phyloP scores from a whole-genome alignment of 2,113 vertebrate species.

The Nannobrachium achirus region DNA sequence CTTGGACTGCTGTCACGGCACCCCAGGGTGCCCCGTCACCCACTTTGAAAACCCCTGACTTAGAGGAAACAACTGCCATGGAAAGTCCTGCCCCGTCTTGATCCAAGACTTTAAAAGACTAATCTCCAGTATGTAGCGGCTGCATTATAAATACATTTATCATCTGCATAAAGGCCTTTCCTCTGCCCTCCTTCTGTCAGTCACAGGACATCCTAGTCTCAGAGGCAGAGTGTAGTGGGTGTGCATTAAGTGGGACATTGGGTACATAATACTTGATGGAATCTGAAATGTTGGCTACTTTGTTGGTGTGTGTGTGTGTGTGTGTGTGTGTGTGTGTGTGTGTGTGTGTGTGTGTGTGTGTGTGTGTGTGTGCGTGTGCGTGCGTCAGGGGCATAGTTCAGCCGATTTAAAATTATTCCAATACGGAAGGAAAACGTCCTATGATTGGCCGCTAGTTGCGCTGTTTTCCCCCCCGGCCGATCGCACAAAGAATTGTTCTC shows the following conservation, averaged over 20 bases:
- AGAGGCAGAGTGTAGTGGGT: conserved; percentile 6
- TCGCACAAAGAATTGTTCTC: too few species aligned
- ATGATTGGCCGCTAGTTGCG: too few species aligned
- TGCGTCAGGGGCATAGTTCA: too few species aligned
- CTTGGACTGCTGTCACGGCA: too few species aligned
- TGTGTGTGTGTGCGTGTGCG: not conserved
- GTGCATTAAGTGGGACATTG: conserved; percentile 47
- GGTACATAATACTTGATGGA: conserved; percentile 19
- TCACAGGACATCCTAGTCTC: conserved; percentile 19
- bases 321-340: not conserved
- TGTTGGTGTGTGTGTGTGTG: conserved; percentile 17
- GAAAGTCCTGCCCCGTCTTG: too few species aligned
- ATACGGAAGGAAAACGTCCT: too few species aligned
- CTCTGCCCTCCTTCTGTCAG: conserved; percentile 19
- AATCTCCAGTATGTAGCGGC: not conserved
- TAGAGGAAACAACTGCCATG: not conserved
- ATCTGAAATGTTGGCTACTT: conserved; percentile 14
- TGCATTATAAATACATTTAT: not conserved
- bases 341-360: not conserved
- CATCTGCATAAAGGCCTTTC: not conserved
- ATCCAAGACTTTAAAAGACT: too few species aligned
- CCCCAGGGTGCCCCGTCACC: too few species aligned
- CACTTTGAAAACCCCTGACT: too few species aligned
- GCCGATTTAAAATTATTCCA: too few species aligned
- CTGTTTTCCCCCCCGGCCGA: too few species aligned